Percentiles rank a stretch among this genome's conserved stretches.
phyloP scores from a whole-genome alignment of 2,888 invertebrate species.

The Eilema depressum region DNA sequence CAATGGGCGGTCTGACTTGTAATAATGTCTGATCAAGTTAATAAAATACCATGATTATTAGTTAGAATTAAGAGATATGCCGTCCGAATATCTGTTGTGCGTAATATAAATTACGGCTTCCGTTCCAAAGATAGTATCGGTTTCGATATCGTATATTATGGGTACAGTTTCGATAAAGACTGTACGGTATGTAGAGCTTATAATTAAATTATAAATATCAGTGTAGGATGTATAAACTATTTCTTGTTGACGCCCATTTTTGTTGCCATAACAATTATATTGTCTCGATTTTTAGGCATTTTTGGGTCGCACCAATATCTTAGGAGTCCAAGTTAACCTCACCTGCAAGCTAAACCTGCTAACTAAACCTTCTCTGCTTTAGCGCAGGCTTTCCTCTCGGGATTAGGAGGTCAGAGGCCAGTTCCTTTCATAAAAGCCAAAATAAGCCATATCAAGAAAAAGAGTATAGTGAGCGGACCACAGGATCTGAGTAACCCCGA shows the following conservation, averaged over 20 bases:
- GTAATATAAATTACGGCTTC: conserved; percentile 46
- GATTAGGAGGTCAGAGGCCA: too few species aligned
- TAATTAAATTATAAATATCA: conserved; percentile 30
- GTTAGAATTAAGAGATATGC: conserved; percentile 47
- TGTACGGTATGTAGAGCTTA: conserved; percentile 34
- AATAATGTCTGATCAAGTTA: conserved; percentile 26
- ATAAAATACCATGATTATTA: conserved; percentile 47
- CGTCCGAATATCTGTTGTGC: conserved; percentile 36
- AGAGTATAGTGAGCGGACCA: too few species aligned
- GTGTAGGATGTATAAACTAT: conserved; percentile 14
- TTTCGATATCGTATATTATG: conserved; percentile 37
- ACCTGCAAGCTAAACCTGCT: too few species aligned
- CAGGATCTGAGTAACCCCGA: too few species aligned
- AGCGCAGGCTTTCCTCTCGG: too few species aligned
- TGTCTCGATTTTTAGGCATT: neutral
- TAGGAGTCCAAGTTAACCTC: too few species aligned
- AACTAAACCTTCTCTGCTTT: too few species aligned
- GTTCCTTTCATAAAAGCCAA: too few species aligned
- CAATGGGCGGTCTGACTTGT: conserved; percentile 16
- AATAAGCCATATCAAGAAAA: too few species aligned
- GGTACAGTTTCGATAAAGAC: conserved; percentile 40
- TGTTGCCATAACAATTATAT: conserved; percentile 2
- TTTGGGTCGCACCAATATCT: too few species aligned
- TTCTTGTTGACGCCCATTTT: conserved; percentile 16
- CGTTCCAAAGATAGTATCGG: conserved; percentile 42